phyloP scores from a whole-genome alignment of 2,113 vertebrate genomes.

The Trogon surrucura region DNA sequence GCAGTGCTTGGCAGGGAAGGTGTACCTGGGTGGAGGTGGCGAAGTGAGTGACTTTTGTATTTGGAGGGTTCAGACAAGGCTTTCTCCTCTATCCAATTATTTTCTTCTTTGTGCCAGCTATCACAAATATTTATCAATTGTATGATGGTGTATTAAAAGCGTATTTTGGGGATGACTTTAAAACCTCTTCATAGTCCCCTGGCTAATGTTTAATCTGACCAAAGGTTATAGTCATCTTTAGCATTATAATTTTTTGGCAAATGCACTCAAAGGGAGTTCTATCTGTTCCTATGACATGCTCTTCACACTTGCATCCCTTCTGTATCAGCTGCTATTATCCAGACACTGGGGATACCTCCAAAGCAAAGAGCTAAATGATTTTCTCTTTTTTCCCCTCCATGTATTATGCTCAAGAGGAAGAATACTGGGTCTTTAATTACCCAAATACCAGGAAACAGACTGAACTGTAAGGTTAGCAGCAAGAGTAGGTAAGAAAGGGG shows the following conservation, averaged over 20 bases:
- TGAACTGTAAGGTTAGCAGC: neutral
- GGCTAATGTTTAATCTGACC: neutral
- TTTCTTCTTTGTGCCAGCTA: neutral
- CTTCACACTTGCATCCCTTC: accelerated
- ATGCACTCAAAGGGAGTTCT: neutral
- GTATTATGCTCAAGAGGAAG: neutral
- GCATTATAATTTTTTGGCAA: neutral
- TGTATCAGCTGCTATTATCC: neutral
- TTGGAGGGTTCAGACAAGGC: neutral
- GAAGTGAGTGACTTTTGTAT: neutral
- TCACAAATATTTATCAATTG: neutral
- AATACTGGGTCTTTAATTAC: neutral
- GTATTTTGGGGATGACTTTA: neutral
- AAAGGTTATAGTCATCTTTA: neutral
- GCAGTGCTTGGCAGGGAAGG: neutral
- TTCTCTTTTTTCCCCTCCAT: no score
- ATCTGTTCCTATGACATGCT: neutral
- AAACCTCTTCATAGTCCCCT: neutral
- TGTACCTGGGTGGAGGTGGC: neutral
- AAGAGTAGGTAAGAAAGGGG: neutral
- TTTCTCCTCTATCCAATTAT: neutral
- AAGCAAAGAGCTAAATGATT: neutral
- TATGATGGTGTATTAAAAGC: neutral
- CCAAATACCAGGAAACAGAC: neutral
- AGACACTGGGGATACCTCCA: neutral